Conservation (phyloP, 2,888 invertebrate species). For the Thymelicus sylvestris region DNA sequence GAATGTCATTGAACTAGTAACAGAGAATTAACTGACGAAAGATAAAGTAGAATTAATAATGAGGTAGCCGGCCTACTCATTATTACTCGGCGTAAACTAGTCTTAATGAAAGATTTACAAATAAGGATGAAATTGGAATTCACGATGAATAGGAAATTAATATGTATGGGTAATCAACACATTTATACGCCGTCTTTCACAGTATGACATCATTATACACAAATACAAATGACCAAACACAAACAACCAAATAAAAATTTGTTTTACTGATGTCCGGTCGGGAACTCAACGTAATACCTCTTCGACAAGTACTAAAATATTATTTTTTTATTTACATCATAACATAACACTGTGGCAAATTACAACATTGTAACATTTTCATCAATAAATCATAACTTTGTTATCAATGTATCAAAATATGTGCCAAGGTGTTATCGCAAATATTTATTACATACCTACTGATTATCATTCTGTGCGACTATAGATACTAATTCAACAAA, state of each 20-base stretch:
- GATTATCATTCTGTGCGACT: no score
- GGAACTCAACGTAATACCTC: no score
- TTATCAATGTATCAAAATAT: conserved; percentile 2
- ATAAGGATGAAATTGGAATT: background rate
- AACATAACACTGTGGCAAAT: background rate
- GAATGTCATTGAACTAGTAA: conserved; percentile 32
- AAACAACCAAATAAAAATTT: no score
- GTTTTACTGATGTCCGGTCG: no score
- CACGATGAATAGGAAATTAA: no score
- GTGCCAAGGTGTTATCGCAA: conserved; percentile 6
- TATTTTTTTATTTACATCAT: no score
- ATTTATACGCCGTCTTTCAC: no score
- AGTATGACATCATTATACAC: no score
- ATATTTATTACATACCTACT: conserved; percentile 12
- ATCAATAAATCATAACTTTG: background rate
- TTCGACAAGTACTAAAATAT: no score
- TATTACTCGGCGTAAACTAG: background rate
- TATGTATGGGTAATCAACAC: no score
- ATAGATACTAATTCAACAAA: no score
- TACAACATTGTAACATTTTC: conserved; percentile 4
- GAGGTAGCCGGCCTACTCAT: background rate
- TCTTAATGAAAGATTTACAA: background rate
- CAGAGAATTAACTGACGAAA: conserved; percentile 21
- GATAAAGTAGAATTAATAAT: background rate
- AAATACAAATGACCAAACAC: no score